Base-by-base conservation (phyloP, 2,888 invertebrate species). In the Drosophila dives region DNA sequence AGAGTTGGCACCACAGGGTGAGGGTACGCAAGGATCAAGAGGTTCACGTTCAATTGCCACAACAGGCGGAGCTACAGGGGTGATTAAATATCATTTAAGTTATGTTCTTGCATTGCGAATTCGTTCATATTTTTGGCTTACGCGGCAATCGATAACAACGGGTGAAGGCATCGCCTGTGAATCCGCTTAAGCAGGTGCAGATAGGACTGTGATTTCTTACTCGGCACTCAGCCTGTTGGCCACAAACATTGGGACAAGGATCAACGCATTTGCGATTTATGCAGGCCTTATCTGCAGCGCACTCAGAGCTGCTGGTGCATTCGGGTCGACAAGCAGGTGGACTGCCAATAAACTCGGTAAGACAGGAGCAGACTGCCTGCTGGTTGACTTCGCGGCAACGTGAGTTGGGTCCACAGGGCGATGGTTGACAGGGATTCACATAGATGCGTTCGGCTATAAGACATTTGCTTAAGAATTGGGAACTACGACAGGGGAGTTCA, bases 351-450 rank as follows among this genome's bases (percentile, higher is more conserved):
- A 95, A 96, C 77, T 94, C 94, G 53, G 94, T 94, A 74, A 95
- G 92, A 89, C 97, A 97, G 58, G 95, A 95, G 90, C 97, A 97
- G 26, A 96, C 94, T 0, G 95, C 95, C 93, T 96, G 95, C 33
- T 94, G 94, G 82, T 96, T 96, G 33, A 95, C 91, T 91, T 95
- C 96, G 82, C 95, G 95, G 89, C 97, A 97, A 83, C 95, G 94
- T 76, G 97, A 97, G 90, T 97, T 97, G 8, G 97, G 95, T 42
- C 97, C 97, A 91, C 97, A 98, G 0, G 97, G 97, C 3, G 96
- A 95, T 59, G 97, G 97, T 75, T 94, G 93, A 89, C 97, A 97
- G 3, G 97, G 97, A 86, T 95, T 94, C 5, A 93, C 90, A 67
- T 94, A 93, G 42, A 92, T 90, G 32, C 91, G 82, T 55, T 92